Percentiles rank a stretch among this genome's conserved stretches.
Evolutionary conservation across 1,140 invertebrate species (phyloP).

Genomic region (Orius laevigatus): DNA sequence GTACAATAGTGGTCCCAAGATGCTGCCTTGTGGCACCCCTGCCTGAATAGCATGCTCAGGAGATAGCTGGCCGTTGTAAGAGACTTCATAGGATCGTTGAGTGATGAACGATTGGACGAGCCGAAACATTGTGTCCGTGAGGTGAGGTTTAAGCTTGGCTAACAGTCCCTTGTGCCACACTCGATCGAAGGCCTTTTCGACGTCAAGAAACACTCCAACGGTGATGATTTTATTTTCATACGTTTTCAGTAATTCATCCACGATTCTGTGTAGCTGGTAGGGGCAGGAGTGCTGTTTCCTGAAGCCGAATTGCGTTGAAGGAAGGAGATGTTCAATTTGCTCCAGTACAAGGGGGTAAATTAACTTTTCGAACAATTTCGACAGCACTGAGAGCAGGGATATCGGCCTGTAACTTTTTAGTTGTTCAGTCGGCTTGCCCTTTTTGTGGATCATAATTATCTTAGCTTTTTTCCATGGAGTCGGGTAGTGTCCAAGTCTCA

Average conservation of each 20-base stretch:
- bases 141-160: background rate
- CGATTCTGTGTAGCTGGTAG: background rate
- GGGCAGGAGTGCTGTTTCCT: background rate
- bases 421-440: background rate
- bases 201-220: background rate
- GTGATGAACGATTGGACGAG: background rate
- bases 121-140: background rate
- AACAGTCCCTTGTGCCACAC: too few species aligned
- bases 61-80: too few species aligned
- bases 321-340: background rate
- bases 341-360: background rate
- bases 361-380: background rate
- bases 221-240: background rate
- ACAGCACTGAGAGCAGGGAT: background rate
- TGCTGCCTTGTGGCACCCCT: too few species aligned
- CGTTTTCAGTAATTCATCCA: background rate
- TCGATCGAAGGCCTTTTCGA: too few species aligned
- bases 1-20: too few species aligned
- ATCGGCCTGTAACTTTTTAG: background rate
- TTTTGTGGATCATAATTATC: background rate
- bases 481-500: background rate
- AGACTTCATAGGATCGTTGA: background rate
- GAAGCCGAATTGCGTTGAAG: background rate
- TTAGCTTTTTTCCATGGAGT: too few species aligned
- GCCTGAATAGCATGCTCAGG: too few species aligned